These are phyloP conservation scores for Dryobates pubescens DNA, from an alignment of 2,797 vertebrate genomes.

Conservation along the genomic window DNA sequence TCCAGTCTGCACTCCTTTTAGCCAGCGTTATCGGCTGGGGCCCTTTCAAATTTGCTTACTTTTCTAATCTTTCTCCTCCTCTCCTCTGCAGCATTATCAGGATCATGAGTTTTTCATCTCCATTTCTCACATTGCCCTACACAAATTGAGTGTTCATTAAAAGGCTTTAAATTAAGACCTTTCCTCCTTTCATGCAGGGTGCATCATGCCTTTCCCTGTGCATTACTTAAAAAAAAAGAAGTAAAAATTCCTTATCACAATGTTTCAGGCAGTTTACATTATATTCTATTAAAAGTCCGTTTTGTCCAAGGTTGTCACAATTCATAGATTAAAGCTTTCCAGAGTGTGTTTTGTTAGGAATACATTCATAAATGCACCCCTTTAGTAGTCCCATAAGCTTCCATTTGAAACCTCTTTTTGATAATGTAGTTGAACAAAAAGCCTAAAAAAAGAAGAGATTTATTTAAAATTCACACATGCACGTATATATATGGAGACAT, in stretches of 20 bases:
- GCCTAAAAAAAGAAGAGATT: constrained; percentile 31
- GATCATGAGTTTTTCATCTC: constrained; percentile 54
- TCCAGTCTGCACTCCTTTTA: neutral
- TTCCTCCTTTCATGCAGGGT: constrained; percentile 44
- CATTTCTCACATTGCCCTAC: constrained; percentile 36
- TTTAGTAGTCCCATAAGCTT: constrained; percentile 40
- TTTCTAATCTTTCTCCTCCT: constrained; percentile 48
- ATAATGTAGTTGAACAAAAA: constrained; percentile 39
- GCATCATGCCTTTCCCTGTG: constrained; percentile 33
- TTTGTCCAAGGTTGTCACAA: constrained; percentile 72
- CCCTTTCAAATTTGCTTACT: constrained; percentile 58
- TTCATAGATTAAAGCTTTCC: constrained; percentile 67
- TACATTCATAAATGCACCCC: constrained; percentile 58
- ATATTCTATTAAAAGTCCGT: constrained; percentile 76
- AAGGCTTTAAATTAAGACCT: constrained; percentile 76
- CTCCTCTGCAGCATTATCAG: neutral
- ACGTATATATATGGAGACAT: neutral
- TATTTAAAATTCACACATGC: constrained; percentile 16
- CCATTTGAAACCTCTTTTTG: constrained; percentile 68
- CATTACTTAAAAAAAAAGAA: neutral
- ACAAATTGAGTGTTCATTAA: constrained; percentile 71
- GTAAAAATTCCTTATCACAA: constrained; percentile 72
- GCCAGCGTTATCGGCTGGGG: neutral
- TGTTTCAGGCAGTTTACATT: constrained; percentile 77
- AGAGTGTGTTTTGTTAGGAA: constrained; percentile 49